Evolutionary conservation across 1,140 invertebrate species (phyloP), one percentile per base, ranked within the genome.

Genomic region (Mizuhopecten yessoensis): DNA sequence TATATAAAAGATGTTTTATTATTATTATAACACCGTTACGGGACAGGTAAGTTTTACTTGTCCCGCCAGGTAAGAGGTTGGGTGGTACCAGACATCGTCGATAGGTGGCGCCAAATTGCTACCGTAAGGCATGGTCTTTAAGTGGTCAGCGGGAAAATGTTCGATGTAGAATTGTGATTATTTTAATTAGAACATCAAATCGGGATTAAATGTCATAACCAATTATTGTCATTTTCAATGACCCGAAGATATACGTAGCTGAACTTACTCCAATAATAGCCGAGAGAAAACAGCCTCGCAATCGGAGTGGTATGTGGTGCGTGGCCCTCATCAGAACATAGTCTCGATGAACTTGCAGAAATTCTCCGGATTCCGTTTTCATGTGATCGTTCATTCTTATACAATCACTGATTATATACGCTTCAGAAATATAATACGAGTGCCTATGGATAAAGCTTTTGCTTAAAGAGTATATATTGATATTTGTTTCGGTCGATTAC

Each of bases 121-220:
- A 29, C 57, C 57, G n/a, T 75, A 75, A 75, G 57, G 57, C 57
- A 75, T 75, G 57, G 57, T 75, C 57, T 75, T 75, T 75, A 75
- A 75, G 57, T 75, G 57, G 57, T 75, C 57, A 75, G 57, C 57
- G 57, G 57, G 57, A 75, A 75, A 75, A 29, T 29, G 57, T 75
- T 75, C 57, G 57, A 75, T 75, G 57, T 75, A 29, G 57, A 75
- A 75, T 75, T 75, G 57, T 29, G 57, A 75, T 75, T 75, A 75
- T 75, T 75, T 75, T 75, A 75, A 75, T 75, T 75, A 75, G n/a
- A 75, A 75, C 57, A 75, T 75, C 57, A 75, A 75, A 75, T 75
- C 57, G 57, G 57, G 57, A 75, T 75, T 75, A 75, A 75, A 75
- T 75, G 57, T n/a, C 57, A 75, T 75, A 75, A 75, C 57, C 57